Percentiles rank a stretch among this genome's conserved stretches.
Evolutionary conservation across 2,888 invertebrate genomes (phyloP).

Genomic region (Sericinus montela): DNA sequence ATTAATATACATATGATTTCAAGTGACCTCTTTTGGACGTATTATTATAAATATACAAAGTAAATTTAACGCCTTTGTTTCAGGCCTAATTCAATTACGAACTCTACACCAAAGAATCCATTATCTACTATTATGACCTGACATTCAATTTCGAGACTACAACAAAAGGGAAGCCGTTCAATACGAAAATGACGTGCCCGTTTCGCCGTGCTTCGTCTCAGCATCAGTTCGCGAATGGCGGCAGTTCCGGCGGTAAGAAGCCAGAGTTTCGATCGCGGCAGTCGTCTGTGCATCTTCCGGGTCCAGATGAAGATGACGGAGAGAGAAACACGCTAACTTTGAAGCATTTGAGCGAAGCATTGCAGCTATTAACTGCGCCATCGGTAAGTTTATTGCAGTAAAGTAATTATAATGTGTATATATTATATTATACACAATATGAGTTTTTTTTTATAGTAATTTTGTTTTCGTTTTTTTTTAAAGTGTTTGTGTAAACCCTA

Average conservation of each 20-base stretch:
- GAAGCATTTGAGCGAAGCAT: conserved; percentile 89
- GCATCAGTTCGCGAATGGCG: conserved; percentile 73
- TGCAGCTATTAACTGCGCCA: conserved; percentile 89
- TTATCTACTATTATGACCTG: conserved; percentile 28
- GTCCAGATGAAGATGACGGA: conserved; percentile 81
- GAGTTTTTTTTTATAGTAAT: no score
- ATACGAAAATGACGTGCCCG: conserved; percentile 73
- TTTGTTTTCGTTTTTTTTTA: no score
- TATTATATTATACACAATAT: no score
- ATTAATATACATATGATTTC: no score
- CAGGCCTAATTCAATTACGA: no score
- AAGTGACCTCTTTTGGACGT: no score
- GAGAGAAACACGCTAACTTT: conserved; percentile 84
- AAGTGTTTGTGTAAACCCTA: no score
- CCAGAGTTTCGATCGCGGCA: conserved; percentile 78
- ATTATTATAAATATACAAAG: no score
- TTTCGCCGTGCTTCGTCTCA: conserved; percentile 78
- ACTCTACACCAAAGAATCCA: background rate
- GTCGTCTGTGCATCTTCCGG: conserved; percentile 82
- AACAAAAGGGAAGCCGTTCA: conserved; percentile 1
- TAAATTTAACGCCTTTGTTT: no score
- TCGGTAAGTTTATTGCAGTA: conserved; percentile 84
- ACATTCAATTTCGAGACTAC: conserved; percentile 11
- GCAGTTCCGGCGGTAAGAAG: conserved; percentile 55
- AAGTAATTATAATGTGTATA: no score